Base-by-base conservation (phyloP, 53 echinoderm and acorn worm genomes). In the Crossaster papposus region DNA sequence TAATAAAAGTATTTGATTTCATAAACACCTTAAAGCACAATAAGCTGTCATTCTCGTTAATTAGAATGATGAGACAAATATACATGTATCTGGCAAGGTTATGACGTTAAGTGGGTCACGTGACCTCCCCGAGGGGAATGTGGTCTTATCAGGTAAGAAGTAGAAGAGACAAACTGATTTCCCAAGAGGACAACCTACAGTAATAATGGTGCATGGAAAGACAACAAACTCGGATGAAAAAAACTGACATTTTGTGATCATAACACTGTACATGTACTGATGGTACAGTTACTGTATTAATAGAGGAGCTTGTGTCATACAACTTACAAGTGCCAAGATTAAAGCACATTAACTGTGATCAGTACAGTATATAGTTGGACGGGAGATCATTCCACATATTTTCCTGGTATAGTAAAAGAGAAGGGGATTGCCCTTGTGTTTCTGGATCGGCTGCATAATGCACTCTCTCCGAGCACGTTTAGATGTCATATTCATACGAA, bases 101-200 rank as follows among this genome's bases (percentile, higher is more conserved):
- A 26, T 68, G 68, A 68, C 68, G 68, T 68, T 28, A 68, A 68
- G 28, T 68, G 68, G 28, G n/a, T 68, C 68, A 68, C 28, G 26
- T 68, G 28, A 68, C 68, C 68, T 68, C 28, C 17, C 68, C 68
- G 20, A 28, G 68, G 26, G 68, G n/a, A 6, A 68, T 68, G 10
- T 4, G 10, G 28, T n/a, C 24, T 68, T 28, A 29, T n/a, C 28
- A 18, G 26, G 20, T 28, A 3, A 4, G 22, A 18, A 22, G 29
- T 2, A 68, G 68, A 68, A 12, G 68, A 26, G 20, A 68, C 68
- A 28, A 62, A n/a, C 24, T 68, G 68, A 68, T 68, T 68, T 68
- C 68, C 68, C 68, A n/a, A 28, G 68, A 68, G 68, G n/a, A n/a
- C 10, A 68, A 18, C 11, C 5, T 44, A 62, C 62, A 23, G 17